A percentile compares a stretch with the other conserved stretches of the same genome.
Evolutionary conservation across 2,113 vertebrate species (phyloP).

Genomic region (Protomyctophum bolini): DNA sequence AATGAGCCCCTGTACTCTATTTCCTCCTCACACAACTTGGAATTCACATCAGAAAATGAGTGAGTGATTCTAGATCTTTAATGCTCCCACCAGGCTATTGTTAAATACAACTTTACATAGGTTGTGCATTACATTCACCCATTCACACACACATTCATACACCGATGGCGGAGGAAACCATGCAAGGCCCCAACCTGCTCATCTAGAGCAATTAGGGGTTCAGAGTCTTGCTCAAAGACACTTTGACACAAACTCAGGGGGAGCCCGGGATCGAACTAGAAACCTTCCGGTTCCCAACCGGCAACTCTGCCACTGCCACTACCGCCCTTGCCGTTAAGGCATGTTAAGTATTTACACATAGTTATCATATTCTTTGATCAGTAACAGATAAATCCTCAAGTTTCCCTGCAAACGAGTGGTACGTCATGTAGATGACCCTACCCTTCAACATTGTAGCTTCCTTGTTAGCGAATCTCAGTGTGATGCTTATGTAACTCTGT

Average conservation of each 20-base stretch:
- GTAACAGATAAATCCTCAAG: constrained; percentile 38
- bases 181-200: too few species aligned
- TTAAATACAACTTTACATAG: too few species aligned
- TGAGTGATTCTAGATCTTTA: constrained; percentile 43
- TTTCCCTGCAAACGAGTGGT: constrained; percentile 43
- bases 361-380: constrained; percentile 58
- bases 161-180: too few species aligned
- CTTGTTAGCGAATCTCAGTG: constrained; percentile 35
- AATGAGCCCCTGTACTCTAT: constrained; percentile 42
- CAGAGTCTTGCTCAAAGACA: too few species aligned
- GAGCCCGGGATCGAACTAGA: too few species aligned
- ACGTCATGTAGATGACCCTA: constrained; percentile 53
- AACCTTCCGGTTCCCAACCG: too few species aligned
- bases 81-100: constrained; percentile 34
- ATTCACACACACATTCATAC: too few species aligned
- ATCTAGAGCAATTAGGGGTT: too few species aligned
- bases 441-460: constrained; percentile 18
- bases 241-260: too few species aligned
- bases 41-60: constrained; percentile 42
- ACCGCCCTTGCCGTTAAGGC: too few species aligned
- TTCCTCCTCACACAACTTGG: constrained; percentile 20
- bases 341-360: constrained; percentile 49
- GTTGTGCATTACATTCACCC: too few species aligned
- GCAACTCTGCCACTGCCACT: too few species aligned
- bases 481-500: constrained; percentile 27